A percentile compares a stretch with the other conserved stretches of the same genome.
Conservation (phyloP, 2,888 invertebrate genomes). For the Ormia ochracea region DNA sequence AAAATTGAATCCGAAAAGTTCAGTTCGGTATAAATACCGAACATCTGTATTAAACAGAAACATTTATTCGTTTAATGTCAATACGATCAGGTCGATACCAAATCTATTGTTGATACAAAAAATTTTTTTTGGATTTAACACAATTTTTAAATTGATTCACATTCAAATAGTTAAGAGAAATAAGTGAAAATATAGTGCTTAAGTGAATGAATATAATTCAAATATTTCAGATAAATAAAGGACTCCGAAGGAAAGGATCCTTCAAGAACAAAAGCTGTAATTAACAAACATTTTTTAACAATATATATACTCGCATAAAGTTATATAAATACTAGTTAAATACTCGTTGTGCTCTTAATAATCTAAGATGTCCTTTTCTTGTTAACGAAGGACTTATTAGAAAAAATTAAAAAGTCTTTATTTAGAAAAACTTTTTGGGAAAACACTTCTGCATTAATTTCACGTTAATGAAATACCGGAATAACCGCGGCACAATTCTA, state of each 20-base stretch:
- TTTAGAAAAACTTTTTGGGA: slow-evolving; percentile 5
- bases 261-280: background rate
- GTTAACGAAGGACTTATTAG: slow-evolving; percentile 20
- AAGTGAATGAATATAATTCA: slow-evolving; percentile 1
- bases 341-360: background rate
- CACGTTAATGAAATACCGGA: slow-evolving; percentile 77
- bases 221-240: background rate
- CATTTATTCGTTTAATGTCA: slow-evolving; percentile 70
- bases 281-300: background rate
- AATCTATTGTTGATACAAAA: slow-evolving; percentile 17
- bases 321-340: background rate
- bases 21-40: slow-evolving; percentile 69
- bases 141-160: slow-evolving; percentile 12
- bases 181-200: background rate
- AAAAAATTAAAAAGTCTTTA: background rate
- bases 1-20: slow-evolving; percentile 29
- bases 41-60: slow-evolving; percentile 56
- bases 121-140: background rate
- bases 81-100: slow-evolving; percentile 67
- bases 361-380: slow-evolving; percentile 33
- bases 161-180: background rate
- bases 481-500: slow-evolving; percentile 75
- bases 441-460: slow-evolving; percentile 27
- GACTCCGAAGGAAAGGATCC: background rate
- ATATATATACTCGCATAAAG: no score